Evolutionary conservation across 2,113 vertebrate genomes (phyloP).

Genomic region (Podiceps cristatus): DNA sequence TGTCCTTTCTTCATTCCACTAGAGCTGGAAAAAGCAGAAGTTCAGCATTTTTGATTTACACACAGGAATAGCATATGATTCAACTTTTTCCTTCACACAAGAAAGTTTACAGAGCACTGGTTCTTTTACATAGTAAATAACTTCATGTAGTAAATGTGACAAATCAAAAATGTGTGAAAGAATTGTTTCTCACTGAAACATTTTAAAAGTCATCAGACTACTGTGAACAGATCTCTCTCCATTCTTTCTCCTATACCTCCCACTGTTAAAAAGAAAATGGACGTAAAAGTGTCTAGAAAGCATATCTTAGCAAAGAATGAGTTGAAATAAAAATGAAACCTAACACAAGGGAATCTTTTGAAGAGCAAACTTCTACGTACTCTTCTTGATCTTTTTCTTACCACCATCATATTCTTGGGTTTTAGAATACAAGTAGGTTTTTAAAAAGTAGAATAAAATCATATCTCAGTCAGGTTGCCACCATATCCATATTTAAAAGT

Average conservation of each 20-base stretch:
- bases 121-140: background rate
- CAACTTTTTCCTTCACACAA: background rate
- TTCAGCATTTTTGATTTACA: background rate
- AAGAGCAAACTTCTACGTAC: background rate
- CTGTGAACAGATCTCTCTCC: background rate
- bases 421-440: background rate
- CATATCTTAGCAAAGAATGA: background rate
- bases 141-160: background rate
- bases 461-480: background rate
- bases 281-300: slow-evolving; percentile 24
- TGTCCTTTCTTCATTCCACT: background rate
- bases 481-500: background rate
- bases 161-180: slow-evolving; percentile 1
- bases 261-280: background rate
- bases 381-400: background rate
- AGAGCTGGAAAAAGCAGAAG: background rate
- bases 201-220: background rate
- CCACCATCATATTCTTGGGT: background rate
- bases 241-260: background rate
- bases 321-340: background rate
- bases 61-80: background rate
- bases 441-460: background rate
- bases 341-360: background rate
- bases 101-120: background rate
- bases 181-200: background rate